Percentiles rank a stretch among this genome's conserved stretches.
Evolutionary conservation across 2,888 invertebrate genomes (phyloP).

Genomic region (Pyrgus malvae): DNA sequence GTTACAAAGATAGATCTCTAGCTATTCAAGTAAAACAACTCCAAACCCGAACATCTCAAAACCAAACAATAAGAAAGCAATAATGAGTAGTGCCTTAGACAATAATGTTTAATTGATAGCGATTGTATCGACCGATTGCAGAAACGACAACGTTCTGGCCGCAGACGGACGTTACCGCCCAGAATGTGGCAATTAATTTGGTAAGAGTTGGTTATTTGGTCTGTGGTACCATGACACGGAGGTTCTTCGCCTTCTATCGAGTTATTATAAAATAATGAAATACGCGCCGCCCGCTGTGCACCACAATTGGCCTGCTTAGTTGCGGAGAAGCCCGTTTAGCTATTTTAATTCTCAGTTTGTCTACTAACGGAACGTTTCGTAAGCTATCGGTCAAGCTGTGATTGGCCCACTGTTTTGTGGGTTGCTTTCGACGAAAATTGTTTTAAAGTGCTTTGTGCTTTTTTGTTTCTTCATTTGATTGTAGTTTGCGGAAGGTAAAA

Average conservation of each 20-base stretch:
- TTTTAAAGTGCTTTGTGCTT: background rate
- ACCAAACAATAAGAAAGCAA: conserved; percentile 6
- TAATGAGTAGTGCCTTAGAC: conserved; percentile 31
- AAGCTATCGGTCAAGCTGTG: conserved; percentile 51
- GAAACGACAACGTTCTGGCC: conserved; percentile 49
- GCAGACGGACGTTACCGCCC: conserved; percentile 71
- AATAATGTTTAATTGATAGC: conserved; percentile 44
- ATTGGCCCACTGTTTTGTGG: conserved; percentile 11
- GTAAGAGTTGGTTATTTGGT: conserved; percentile 68
- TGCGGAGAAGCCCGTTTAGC: conserved; percentile 71
- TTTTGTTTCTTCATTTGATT: background rate
- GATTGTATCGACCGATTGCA: conserved; percentile 43
- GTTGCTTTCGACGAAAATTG: conserved; percentile 3
- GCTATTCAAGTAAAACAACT: background rate
- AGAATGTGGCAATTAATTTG: conserved; percentile 74
- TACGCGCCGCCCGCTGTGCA: conserved; percentile 75
- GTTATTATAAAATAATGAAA: conserved; percentile 82
- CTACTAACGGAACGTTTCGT: conserved; percentile 76
- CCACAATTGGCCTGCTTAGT: conserved; percentile 80
- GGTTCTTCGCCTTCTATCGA: conserved; percentile 69
- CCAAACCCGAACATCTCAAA: background rate
- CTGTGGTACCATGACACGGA: conserved; percentile 68
- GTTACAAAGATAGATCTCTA: too few species aligned
- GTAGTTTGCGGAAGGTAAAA: too few species aligned
- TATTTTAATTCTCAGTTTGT: conserved; percentile 82